Conservation (phyloP, 2,113 vertebrate species). For the Monarcha castaneiventris region DNA sequence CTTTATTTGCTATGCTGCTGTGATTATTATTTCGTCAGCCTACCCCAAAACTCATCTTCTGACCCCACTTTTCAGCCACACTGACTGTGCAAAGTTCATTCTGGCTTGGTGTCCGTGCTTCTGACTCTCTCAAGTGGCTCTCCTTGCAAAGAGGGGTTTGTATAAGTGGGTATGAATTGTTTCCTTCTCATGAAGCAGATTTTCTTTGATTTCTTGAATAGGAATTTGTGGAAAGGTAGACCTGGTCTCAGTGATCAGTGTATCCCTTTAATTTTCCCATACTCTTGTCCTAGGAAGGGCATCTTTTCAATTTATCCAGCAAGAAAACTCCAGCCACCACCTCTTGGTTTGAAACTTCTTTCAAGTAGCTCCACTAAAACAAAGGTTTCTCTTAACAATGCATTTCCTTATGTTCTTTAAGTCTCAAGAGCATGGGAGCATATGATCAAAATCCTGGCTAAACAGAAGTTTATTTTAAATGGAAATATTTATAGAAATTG, state of each 20-base stretch:
- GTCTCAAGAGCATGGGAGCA: neutral
- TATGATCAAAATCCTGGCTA: neutral
- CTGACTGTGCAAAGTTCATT: neutral
- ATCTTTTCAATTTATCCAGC: neutral
- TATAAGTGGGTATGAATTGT: neutral
- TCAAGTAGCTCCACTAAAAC: neutral
- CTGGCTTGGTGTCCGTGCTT: neutral
- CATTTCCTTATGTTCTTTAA: neutral
- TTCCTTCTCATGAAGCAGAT: neutral
- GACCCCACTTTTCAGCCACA: neutral
- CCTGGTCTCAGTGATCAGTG: neutral
- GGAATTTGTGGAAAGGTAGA: neutral
- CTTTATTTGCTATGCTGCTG: neutral
- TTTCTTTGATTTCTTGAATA: neutral
- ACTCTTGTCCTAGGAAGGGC: neutral
- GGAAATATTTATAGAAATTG: neutral
- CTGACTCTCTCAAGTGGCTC: neutral
- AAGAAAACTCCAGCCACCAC: neutral
- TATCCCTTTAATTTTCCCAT: neutral
- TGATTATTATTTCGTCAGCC: neutral
- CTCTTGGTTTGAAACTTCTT: neutral
- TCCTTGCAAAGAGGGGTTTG: neutral
- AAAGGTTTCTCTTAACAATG: conserved; percentile 36
- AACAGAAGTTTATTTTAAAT: conserved; percentile 45
- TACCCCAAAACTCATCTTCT: neutral